These are phyloP conservation scores for Sus cebifrons DNA, from an alignment of 2,797 vertebrate species.

Conservation along the genomic window DNA sequence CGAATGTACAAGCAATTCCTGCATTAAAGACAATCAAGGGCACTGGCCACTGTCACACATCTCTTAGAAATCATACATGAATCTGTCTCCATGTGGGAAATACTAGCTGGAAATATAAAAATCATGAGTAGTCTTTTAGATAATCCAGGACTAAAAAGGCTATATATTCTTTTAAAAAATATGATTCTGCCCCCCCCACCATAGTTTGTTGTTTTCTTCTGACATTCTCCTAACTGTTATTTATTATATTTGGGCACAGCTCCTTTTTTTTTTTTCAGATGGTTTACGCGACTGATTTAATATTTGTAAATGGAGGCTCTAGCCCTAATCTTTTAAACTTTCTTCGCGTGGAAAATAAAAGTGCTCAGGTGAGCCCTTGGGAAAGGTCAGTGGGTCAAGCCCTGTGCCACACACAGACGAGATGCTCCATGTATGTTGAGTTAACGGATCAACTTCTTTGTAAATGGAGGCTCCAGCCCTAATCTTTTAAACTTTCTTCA, in stretches of 20 bases:
- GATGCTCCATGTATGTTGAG: background rate
- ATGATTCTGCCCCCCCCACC: background rate
- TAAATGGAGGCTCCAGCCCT: too few species aligned
- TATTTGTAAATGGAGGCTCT: background rate
- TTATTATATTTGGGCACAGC: background rate
- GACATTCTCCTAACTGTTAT: background rate
- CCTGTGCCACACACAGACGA: background rate
- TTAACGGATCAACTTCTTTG: constrained; percentile 7
- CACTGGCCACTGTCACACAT: background rate
- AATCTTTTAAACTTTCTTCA: too few species aligned
- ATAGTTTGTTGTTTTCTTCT: background rate
- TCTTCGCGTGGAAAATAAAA: background rate
- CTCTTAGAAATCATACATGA: background rate
- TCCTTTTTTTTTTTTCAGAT: background rate
- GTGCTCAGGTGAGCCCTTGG: too few species aligned
- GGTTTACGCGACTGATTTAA: constrained; percentile 19
- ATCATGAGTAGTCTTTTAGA: background rate
- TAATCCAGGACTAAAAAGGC: background rate
- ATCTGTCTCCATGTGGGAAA: background rate
- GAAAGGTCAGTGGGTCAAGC: background rate
- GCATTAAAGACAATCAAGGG: background rate
- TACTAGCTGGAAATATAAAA: background rate
- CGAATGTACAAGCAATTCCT: background rate
- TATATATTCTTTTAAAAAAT: background rate
- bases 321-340: background rate